Conservation (phyloP, 2,888 invertebrate genomes). For the Nineta flava region DNA sequence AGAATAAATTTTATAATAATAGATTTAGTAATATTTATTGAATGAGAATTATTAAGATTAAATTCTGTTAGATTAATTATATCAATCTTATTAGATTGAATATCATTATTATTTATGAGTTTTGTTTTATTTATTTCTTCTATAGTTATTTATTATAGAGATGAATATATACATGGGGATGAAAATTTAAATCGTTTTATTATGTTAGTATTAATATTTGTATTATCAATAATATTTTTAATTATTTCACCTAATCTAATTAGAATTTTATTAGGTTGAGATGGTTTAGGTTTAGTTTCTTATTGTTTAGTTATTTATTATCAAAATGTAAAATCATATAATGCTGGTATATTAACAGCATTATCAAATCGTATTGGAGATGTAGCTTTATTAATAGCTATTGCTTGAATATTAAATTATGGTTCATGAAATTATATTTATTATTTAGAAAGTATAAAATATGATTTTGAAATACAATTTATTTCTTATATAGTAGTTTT, state of each 20-base stretch:
- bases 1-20: no score
- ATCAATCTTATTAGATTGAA: constrained; percentile 45
- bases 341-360: constrained; percentile 57
- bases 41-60: constrained; percentile 34
- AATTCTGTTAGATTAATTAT: constrained; percentile 32
- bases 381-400: constrained; percentile 44
- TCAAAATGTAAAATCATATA: constrained; percentile 49
- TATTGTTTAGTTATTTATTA: constrained; percentile 60
- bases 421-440: constrained; percentile 22
- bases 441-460: constrained; percentile 29
- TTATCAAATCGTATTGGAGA: constrained; percentile 64
- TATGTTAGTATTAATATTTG: constrained; percentile 46
- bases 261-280: constrained; percentile 54
- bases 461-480: constrained; percentile 28
- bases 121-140: constrained; percentile 50
- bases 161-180: constrained; percentile 43
- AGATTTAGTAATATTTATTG: no score
- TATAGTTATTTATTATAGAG: constrained; percentile 45
- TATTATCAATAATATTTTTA: constrained; percentile 46
- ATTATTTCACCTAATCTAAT: constrained; percentile 53
- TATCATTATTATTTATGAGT: constrained; percentile 45
- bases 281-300: constrained; percentile 55
- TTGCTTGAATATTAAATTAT: constrained; percentile 31
- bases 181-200: constrained; percentile 44
- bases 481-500: constrained; percentile 31